These are phyloP conservation scores for Candidula unifasciata DNA, from an alignment of 2,888 invertebrate genomes.

Conservation along the genomic window DNA sequence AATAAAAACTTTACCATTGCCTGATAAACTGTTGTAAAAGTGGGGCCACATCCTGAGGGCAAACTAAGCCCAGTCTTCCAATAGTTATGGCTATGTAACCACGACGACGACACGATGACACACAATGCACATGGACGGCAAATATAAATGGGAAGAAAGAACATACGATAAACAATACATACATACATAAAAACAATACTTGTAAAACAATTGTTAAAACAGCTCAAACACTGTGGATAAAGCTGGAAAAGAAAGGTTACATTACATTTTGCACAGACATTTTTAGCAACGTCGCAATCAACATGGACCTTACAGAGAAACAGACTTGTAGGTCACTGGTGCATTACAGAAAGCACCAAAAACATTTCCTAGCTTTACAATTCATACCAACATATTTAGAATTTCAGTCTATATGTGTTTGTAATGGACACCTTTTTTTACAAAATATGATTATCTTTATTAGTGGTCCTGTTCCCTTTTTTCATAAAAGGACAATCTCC, in stretches of 20 bases:
- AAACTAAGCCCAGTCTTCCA: constrained; percentile 99
- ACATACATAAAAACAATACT: constrained; percentile 61
- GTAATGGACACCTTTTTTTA: too few species aligned
- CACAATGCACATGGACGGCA: constrained; percentile 75
- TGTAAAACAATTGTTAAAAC: background rate
- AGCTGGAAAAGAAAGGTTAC: constrained; percentile 8
- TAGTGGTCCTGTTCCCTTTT: too few species aligned
- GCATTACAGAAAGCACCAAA: too few species aligned
- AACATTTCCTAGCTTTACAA: too few species aligned
- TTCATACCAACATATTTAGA: too few species aligned
- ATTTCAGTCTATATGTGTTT: too few species aligned
- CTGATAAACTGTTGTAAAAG: constrained; percentile 99
- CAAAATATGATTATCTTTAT: too few species aligned
- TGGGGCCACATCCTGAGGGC: constrained; percentile 99
- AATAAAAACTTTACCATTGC: constrained; percentile 89
- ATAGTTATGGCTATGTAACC: constrained; percentile 96
- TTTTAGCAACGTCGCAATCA: too few species aligned
- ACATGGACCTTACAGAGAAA: too few species aligned
- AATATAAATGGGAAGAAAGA: constrained; percentile 77
- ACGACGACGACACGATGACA: constrained; percentile 66
- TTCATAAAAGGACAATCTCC: too few species aligned
- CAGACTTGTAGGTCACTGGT: too few species aligned
- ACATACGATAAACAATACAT: constrained; percentile 74
- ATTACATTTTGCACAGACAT: too few species aligned
- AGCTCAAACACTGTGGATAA: constrained; percentile 24